phyloP scores from a whole-genome alignment of 2,113 vertebrate species.

The Tachysurus vachellii region DNA sequence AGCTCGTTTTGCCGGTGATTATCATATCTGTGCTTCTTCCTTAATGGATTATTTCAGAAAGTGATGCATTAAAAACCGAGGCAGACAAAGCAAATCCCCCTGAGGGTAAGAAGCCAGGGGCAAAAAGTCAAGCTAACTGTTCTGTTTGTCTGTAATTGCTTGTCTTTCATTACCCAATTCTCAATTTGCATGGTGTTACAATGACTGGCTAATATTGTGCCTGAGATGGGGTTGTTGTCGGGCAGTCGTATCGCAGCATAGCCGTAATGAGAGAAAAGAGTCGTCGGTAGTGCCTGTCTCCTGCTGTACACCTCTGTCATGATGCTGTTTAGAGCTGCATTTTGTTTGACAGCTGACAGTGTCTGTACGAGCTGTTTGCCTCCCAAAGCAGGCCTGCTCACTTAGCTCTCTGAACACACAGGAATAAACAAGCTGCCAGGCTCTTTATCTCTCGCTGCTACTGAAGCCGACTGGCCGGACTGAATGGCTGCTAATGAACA shows the following conservation, averaged over 20 bases:
- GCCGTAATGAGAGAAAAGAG: constrained; percentile 11
- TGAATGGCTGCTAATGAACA: neutral
- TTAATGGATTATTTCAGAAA: constrained; percentile 41
- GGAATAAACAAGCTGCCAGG: neutral
- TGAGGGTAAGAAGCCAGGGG: constrained; percentile 3
- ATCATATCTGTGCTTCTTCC: constrained; percentile 1
- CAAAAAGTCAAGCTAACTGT: constrained; percentile 20
- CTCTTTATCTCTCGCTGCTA: neutral
- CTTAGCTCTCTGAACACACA: neutral
- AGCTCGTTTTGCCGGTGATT: constrained; percentile 13
- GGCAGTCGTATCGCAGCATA: neutral
- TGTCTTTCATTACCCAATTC: constrained; percentile 44
- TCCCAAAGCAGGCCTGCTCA: constrained; percentile 7
- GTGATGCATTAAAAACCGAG: constrained; percentile 11
- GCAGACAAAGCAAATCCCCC: constrained; percentile 32
- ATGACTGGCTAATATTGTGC: constrained; percentile 21
- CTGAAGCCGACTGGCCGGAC: neutral
- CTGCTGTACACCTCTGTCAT: neutral
- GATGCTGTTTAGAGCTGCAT: neutral
- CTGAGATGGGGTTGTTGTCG: neutral
- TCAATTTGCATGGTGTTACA: constrained; percentile 42
- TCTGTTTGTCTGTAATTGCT: constrained; percentile 42
- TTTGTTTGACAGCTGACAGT: constrained; percentile 38
- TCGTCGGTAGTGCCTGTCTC: neutral
- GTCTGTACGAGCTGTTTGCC: constrained; percentile 1